Base-by-base conservation (phyloP, 2,797 vertebrate genomes). In the Rhyacichthys aspro region DNA sequence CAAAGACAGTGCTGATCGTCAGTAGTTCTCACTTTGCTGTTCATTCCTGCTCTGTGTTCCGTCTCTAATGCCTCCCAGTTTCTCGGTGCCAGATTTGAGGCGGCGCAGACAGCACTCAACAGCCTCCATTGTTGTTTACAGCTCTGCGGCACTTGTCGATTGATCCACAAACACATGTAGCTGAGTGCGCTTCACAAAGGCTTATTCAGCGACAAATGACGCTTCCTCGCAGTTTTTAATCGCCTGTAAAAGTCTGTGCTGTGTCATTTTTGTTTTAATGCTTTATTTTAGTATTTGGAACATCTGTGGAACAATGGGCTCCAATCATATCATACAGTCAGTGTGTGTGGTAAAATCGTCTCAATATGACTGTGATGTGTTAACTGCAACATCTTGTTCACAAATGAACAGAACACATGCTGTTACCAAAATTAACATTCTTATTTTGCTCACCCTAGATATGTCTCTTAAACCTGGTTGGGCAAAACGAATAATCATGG, bases 141-240 rank as follows among this genome's bases (percentile, higher is more conserved):
- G 72, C 68, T 76, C 54, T n/a, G 70, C 58, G 67, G 49, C 33
- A 11, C 60, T 50, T 62, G 53, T 55, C 16, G 9, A 72, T 63
- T 68, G 70, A 73, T 79, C 61, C 64, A 48, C 58, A 70, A 59
- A 71, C 70, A 80, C 58, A 82, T 76, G 59, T 37, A 59, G 53
- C 45, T 63, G 43, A 75, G 44, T 57, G 54, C 57, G 16, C 64
- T 55, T 67, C 67, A 60, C 54, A 48, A 59, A 60, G 63, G 34
- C 61, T 63, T 12, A 62, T 58, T 65, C 37, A 60, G 39, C 52
- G 48, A 48, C 42, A 72, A 68, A 57, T 55, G 36, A 37, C 60
- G 17, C 23, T 38, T 55, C 66, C 49, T 18, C 38, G 5, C 28
- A 45, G 28, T 72, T 59, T 64, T 32, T 47, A 45, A 55, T 70